Conservation (phyloP, 1,140 invertebrate species). For the Heliconius congener region DNA sequence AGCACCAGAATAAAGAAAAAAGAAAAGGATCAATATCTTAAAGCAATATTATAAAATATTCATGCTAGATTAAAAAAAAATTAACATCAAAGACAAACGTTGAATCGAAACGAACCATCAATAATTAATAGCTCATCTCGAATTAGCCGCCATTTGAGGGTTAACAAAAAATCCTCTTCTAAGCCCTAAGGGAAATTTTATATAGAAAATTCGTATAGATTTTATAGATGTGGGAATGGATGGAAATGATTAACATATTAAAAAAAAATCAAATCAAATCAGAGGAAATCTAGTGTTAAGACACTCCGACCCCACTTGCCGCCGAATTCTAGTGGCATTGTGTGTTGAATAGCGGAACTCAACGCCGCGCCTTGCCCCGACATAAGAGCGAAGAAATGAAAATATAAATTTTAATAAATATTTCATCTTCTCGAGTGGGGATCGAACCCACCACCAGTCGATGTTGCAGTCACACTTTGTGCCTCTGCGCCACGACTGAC, state of each 20-base stretch:
- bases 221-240: conserved; percentile 7
- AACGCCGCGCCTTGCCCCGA: no score
- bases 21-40: conserved; percentile 4
- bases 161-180: conserved; percentile 52
- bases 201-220: conserved; percentile 62
- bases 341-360: no score
- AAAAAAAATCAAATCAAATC: no score
- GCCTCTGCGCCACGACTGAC: neutral
- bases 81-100: conserved; percentile 71
- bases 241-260: neutral
- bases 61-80: conserved; percentile 47
- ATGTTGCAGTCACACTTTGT: neutral
- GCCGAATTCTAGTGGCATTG: no score
- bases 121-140: conserved; percentile 74
- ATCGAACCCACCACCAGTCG: no score
- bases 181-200: conserved; percentile 75
- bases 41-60: conserved; percentile 28
- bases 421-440: no score
- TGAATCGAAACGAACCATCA: conserved; percentile 62
- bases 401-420: no score
- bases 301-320: no score
- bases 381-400: no score
- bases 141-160: conserved; percentile 73
- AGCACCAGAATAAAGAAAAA: neutral
- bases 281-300: no score